Percentiles rank a stretch among this genome's conserved stretches.
Evolutionary conservation across 92 coral and sea anemone species (phyloP).

Genomic region (Parazoanthus swiftii): DNA sequence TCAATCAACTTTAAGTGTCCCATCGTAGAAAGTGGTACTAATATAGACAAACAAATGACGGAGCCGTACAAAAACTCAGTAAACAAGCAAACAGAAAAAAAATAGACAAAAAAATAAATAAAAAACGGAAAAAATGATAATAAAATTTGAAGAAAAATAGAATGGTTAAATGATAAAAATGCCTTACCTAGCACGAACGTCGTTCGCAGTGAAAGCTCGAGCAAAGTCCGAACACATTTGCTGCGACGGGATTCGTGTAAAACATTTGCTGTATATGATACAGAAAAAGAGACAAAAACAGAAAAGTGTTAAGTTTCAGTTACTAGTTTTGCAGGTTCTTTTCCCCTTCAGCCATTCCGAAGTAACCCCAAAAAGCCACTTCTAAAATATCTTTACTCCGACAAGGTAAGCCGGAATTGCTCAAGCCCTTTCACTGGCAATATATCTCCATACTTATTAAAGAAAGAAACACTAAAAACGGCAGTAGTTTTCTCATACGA

Average conservation of each 20-base stretch:
- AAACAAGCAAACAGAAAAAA: too few species aligned
- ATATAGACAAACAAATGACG: too few species aligned
- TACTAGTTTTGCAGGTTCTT: neutral
- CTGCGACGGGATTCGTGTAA: neutral
- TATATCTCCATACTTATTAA: too few species aligned
- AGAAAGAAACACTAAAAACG: too few species aligned
- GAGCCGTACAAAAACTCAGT: too few species aligned
- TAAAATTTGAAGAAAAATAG: neutral
- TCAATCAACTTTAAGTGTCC: too few species aligned
- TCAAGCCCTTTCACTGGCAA: too few species aligned
- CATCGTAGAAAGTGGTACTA: too few species aligned
- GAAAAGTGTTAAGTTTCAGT: neutral
- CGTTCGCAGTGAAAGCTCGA: constrained; percentile 43
- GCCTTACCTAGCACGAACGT: constrained; percentile 25
- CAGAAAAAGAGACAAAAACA: neutral
- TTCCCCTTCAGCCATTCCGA: neutral
- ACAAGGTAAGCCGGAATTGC: neutral
- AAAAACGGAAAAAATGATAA: neutral
- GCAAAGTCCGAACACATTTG: constrained; percentile 29
- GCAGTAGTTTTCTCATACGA: too few species aligned
- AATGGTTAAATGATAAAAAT: neutral
- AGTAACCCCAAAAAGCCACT: neutral
- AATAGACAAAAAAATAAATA: too few species aligned
- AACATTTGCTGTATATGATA: neutral
- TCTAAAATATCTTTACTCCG: too few species aligned